phyloP scores from a whole-genome alignment of 1,140 invertebrate genomes.

The Ceratina australensis region DNA sequence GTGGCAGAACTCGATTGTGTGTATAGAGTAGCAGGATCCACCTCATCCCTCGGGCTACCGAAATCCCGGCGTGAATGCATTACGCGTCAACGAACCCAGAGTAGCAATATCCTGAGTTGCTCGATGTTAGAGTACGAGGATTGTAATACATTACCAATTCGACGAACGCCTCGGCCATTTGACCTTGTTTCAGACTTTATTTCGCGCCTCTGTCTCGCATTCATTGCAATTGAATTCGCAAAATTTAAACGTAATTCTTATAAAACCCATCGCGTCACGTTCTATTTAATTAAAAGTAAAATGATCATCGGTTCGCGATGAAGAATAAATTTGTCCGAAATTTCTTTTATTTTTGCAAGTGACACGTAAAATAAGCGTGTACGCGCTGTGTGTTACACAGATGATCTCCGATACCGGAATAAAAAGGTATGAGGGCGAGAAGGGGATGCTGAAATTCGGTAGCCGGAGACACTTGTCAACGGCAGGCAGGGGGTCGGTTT shows the following conservation, averaged over 20 bases:
- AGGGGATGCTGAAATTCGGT: slow-evolving; percentile 49
- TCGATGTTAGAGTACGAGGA: slow-evolving; percentile 72
- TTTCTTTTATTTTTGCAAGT: background rate
- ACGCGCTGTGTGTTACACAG: slow-evolving; percentile 14
- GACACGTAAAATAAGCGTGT: background rate
- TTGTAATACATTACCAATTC: slow-evolving; percentile 80
- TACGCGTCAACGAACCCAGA: slow-evolving; percentile 78
- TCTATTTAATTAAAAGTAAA: too few species aligned
- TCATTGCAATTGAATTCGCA: slow-evolving; percentile 36
- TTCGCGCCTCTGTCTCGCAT: slow-evolving; percentile 49
- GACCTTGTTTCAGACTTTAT: slow-evolving; percentile 73
- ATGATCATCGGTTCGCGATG: background rate
- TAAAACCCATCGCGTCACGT: background rate
- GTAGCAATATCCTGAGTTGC: slow-evolving; percentile 79
- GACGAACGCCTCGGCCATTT: slow-evolving; percentile 71
- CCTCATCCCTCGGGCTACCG: slow-evolving; percentile 61
- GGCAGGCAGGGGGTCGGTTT: slow-evolving; percentile 67
- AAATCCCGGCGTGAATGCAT: slow-evolving; percentile 78
- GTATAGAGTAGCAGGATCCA: slow-evolving; percentile 51
- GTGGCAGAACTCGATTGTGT: slow-evolving; percentile 29
- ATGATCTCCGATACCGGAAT: background rate
- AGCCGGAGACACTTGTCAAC: slow-evolving; percentile 72
- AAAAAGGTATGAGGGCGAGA: slow-evolving; percentile 13
- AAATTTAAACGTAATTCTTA: slow-evolving; percentile 14
- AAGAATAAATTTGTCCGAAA: background rate